phyloP scores from a whole-genome alignment of 1,140 invertebrate species.

The Solenopsis fugax region DNA sequence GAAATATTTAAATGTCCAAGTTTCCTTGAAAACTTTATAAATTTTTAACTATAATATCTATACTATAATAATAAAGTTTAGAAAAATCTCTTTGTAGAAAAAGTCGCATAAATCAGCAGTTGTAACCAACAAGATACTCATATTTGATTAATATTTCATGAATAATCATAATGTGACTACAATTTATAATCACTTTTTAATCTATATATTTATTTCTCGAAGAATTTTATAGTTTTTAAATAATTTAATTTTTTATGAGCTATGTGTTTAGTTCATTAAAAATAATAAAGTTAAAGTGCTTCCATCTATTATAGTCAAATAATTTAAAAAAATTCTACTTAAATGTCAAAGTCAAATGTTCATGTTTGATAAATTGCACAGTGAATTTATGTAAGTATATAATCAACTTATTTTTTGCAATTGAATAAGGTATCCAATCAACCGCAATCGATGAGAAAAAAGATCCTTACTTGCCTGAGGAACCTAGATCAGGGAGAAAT shows the following conservation, averaged over 20 bases:
- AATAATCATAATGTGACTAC: not conserved
- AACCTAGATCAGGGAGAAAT: slow-evolving; percentile 43
- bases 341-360: slow-evolving; percentile 20
- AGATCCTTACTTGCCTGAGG: slow-evolving; percentile 15
- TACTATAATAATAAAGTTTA: not conserved
- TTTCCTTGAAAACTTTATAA: no score
- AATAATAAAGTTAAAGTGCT: no score
- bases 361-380: slow-evolving; percentile 20
- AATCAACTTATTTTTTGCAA: slow-evolving; percentile 40
- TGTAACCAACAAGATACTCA: not conserved
- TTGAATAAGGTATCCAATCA: slow-evolving; percentile 40
- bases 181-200: not conserved
- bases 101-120: not conserved
- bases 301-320: no score
- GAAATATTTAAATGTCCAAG: no score
- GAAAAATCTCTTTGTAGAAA: not conserved
- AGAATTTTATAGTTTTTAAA: not conserved
- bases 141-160: not conserved
- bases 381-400: slow-evolving; percentile 34
- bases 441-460: slow-evolving; percentile 44
- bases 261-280: not conserved
- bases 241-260: not conserved
- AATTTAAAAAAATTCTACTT: not conserved
- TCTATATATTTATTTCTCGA: not conserved
- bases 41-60: no score